Evolutionary conservation across 2,113 vertebrate genomes (phyloP).

Genomic region (Salvator merianae): DNA sequence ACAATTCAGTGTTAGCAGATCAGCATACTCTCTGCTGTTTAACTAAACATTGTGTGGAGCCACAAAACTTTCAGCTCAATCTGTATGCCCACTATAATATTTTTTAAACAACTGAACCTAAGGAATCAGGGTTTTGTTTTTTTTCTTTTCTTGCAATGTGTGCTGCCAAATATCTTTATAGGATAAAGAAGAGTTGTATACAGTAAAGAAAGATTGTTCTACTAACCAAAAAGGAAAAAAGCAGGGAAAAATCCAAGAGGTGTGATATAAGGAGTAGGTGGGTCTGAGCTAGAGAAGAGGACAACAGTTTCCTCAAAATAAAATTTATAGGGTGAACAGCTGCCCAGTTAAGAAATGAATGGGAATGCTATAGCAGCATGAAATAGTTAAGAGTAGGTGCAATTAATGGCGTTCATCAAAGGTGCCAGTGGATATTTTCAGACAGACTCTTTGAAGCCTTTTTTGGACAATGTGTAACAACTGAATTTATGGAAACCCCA

Average conservation of each 20-base stretch:
- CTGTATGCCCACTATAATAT: background rate
- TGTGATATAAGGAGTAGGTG: background rate
- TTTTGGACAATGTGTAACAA: background rate
- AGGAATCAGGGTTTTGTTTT: too few relatives aligned
- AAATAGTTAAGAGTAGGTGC: conserved; percentile 22
- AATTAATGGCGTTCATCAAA: conserved; percentile 13
- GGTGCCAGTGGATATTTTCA: background rate
- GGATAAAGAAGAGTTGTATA: background rate
- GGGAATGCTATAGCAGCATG: conserved; percentile 16
- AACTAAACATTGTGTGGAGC: background rate
- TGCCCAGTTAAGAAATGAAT: conserved; percentile 29
- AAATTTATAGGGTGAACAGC: conserved; percentile 25
- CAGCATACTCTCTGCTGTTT: background rate
- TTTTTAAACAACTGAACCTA: background rate
- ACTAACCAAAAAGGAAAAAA: background rate
- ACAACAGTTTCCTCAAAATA: background rate
- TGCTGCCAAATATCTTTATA: background rate
- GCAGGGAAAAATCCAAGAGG: too few relatives aligned
- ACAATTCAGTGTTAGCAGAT: background rate
- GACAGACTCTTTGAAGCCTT: background rate
- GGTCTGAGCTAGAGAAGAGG: background rate
- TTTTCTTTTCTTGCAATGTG: background rate
- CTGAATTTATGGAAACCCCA: background rate
- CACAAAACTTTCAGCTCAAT: background rate
- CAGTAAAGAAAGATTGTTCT: background rate